Evolutionary conservation across 2,113 vertebrate genomes (phyloP).

Genomic region (Tauraco erythrolophus): DNA sequence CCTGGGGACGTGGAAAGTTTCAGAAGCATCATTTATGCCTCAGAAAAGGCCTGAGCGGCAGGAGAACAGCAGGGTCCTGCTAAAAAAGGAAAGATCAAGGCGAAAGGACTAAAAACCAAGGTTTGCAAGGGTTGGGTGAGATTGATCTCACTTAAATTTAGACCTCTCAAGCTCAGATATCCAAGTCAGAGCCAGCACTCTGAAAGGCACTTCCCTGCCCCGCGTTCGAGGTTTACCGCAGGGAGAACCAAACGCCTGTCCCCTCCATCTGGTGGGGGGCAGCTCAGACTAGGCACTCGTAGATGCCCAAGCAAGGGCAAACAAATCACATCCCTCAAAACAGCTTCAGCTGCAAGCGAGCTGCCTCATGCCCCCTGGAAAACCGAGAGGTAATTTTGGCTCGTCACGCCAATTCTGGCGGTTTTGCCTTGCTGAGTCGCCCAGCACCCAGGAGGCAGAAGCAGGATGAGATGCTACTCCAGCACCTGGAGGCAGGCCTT

Average conservation of each 20-base stretch:
- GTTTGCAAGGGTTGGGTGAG: background rate
- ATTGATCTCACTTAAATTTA: background rate
- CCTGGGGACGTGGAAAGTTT: background rate
- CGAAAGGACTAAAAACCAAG: background rate
- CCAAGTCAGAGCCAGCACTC: background rate
- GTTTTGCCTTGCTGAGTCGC: background rate
- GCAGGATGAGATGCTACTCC: background rate
- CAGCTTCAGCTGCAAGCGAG: background rate
- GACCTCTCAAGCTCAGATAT: background rate
- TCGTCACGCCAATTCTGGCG: rapidly evolving
- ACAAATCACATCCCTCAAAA: rapidly evolving
- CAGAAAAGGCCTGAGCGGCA: background rate
- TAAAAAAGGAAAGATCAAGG: background rate
- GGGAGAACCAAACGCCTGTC: rapidly evolving
- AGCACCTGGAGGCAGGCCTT: background rate
- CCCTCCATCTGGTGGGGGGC: no score
- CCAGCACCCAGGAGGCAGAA: background rate
- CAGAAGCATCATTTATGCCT: background rate
- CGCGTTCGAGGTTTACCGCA: rapidly evolving
- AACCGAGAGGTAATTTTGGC: background rate
- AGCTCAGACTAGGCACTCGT: background rate
- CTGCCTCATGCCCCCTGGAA: rapidly evolving
- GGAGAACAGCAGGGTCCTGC: background rate
- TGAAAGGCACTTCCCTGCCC: background rate
- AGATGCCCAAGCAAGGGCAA: background rate